These are phyloP conservation scores for Zoanthus gigantus DNA, from an alignment of 92 coral and sea anemone genomes.

Conservation along the genomic window DNA sequence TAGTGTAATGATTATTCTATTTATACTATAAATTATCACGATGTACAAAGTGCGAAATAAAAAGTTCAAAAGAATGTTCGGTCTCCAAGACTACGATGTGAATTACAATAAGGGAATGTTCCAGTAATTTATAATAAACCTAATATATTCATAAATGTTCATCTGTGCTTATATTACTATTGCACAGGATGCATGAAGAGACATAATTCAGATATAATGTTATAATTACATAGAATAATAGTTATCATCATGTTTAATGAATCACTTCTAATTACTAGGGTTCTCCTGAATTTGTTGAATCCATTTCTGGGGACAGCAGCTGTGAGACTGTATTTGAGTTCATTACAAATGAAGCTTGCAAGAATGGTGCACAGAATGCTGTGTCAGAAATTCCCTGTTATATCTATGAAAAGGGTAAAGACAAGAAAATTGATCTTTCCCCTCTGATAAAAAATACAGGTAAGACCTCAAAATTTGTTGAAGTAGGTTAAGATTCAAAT, in stretches of 20 bases:
- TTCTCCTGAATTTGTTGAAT: constrained; percentile 71
- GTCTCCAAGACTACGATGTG: too few relatives aligned
- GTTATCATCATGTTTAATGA: not conserved
- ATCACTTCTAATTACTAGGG: constrained; percentile 59
- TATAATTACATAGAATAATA: not conserved
- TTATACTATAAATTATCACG: too few relatives aligned
- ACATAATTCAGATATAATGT: too few relatives aligned
- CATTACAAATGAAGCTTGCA: constrained; percentile 91
- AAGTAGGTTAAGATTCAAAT: too few relatives aligned
- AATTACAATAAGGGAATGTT: too few relatives aligned
- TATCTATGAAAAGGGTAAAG: constrained; percentile 43
- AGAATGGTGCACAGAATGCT: constrained; percentile 13
- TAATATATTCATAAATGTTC: too few relatives aligned
- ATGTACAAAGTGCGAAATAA: too few relatives aligned
- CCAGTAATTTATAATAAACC: too few relatives aligned
- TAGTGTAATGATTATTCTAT: too few relatives aligned
- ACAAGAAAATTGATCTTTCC: constrained; percentile 79
- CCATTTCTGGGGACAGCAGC: constrained; percentile 29
- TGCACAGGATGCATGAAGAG: too few relatives aligned
- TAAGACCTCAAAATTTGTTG: constrained; percentile 4
- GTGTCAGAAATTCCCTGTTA: constrained; percentile 89
- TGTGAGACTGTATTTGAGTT: constrained; percentile 90
- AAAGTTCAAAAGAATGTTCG: too few relatives aligned
- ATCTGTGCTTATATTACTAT: too few relatives aligned
- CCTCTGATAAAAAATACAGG: constrained; percentile 88